Percentiles rank a stretch among this genome's conserved stretches.
Conservation (phyloP, 2,888 invertebrate genomes). For the Eugnorisma glareosa region DNA sequence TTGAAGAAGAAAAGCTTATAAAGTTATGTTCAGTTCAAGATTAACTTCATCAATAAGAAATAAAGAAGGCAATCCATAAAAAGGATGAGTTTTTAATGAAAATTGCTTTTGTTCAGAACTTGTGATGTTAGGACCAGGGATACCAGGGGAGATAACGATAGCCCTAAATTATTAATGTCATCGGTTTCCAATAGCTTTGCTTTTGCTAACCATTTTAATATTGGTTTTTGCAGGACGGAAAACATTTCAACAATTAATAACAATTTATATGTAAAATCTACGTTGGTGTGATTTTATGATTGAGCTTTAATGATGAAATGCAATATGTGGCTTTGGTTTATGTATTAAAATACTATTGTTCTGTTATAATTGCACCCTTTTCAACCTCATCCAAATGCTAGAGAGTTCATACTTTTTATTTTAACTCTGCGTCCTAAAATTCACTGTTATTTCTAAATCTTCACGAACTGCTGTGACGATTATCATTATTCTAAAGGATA, state of each 20-base stretch:
- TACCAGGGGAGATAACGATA: slow-evolving; percentile 39
- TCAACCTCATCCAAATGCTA: neutral
- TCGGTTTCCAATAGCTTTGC: slow-evolving; percentile 38
- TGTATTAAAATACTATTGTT: slow-evolving; percentile 8
- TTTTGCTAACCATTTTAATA: slow-evolving; percentile 20
- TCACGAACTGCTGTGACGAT: neutral
- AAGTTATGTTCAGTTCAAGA: slow-evolving; percentile 40
- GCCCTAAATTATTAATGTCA: slow-evolving; percentile 47
- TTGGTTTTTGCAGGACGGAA: slow-evolving; percentile 11
- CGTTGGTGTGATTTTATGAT: too few relatives aligned
- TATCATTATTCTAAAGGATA: neutral
- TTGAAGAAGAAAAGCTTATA: slow-evolving; percentile 38
- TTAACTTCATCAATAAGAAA: slow-evolving; percentile 48
- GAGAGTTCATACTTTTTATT: neutral
- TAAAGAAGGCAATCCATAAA: slow-evolving; percentile 54
- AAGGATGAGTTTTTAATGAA: slow-evolving; percentile 49
- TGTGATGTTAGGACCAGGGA: slow-evolving; percentile 37
- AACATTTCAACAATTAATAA: slow-evolving; percentile 1
- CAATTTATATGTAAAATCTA: slow-evolving; percentile 12
- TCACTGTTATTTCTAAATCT: neutral
- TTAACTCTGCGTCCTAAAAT: too few relatives aligned
- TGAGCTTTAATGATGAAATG: slow-evolving; percentile 30
- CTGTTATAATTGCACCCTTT: slow-evolving; percentile 14
- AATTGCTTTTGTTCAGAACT: slow-evolving; percentile 62
- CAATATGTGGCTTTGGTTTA: slow-evolving; percentile 10